Evolutionary conservation across 2,888 invertebrate species (phyloP).

Genomic region (Lasius platythorax): DNA sequence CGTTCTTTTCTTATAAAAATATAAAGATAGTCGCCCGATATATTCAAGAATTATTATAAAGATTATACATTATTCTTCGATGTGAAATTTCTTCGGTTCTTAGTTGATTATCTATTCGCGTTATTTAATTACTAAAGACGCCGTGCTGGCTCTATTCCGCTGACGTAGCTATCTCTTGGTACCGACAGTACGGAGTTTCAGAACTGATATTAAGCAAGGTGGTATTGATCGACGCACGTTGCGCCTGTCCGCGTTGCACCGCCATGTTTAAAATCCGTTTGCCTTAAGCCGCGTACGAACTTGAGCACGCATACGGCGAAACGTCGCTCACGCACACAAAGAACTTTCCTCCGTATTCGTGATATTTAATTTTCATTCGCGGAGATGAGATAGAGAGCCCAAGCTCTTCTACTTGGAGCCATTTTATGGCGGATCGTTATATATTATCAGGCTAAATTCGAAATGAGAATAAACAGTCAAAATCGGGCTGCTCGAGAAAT

Average conservation of each 20-base stretch:
- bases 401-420: background rate
- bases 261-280: slow-evolving; percentile 84
- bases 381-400: background rate
- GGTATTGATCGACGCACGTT: slow-evolving; percentile 84
- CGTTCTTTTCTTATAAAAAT: background rate
- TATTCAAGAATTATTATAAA: background rate
- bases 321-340: background rate
- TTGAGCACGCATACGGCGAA: slow-evolving; percentile 41
- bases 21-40: background rate
- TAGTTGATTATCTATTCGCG: background rate
- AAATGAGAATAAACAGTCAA: background rate
- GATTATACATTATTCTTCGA: background rate
- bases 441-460: background rate
- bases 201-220: slow-evolving; percentile 85
- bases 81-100: background rate
- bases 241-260: slow-evolving; percentile 82
- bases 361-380: slow-evolving; percentile 5
- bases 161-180: slow-evolving; percentile 72
- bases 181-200: slow-evolving; percentile 81
- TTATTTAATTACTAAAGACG: slow-evolving; percentile 6
- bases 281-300: slow-evolving; percentile 63
- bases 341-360: background rate
- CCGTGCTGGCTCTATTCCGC: slow-evolving; percentile 7
- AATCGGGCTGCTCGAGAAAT: background rate
- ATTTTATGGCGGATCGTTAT: background rate